Percentiles rank a stretch among this genome's conserved stretches.
These are phyloP conservation scores for Polia nebulosa DNA, from an alignment of 2,888 invertebrate species.

Conservation along the genomic window DNA sequence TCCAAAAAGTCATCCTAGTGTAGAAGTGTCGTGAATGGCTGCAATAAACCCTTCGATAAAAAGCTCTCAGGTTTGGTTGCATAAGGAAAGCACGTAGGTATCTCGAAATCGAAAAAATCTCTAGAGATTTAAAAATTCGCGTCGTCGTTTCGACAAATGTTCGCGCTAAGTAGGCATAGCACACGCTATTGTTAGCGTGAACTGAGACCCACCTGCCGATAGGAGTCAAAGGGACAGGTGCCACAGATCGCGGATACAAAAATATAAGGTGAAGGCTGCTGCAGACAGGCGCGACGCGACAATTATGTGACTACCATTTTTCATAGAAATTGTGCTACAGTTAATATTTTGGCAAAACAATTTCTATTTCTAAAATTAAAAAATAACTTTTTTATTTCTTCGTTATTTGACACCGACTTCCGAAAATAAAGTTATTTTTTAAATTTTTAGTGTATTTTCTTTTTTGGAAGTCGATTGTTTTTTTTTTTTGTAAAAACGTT, in stretches of 20 bases:
- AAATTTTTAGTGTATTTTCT: too few species aligned
- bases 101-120: constrained; percentile 16
- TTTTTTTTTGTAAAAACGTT: too few species aligned
- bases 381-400: too few species aligned
- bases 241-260: constrained; percentile 7
- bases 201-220: constrained; percentile 30
- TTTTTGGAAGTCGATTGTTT: too few species aligned
- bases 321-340: too few species aligned
- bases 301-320: not conserved
- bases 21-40: not conserved
- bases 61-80: not conserved
- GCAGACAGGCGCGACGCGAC: not conserved
- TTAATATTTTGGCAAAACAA: too few species aligned
- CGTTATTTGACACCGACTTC: too few species aligned
- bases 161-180: constrained; percentile 21
- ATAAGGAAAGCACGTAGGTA: not conserved
- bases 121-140: constrained; percentile 22
- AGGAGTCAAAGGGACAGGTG: constrained; percentile 16
- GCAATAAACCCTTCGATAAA: not conserved
- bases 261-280: not conserved
- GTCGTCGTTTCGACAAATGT: constrained; percentile 15
- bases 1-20: not conserved
- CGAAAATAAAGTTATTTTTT: too few species aligned
- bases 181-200: constrained; percentile 42
- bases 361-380: too few species aligned